Base-by-base conservation (phyloP, 2,797 vertebrate genomes). In the Brotula barbata region DNA sequence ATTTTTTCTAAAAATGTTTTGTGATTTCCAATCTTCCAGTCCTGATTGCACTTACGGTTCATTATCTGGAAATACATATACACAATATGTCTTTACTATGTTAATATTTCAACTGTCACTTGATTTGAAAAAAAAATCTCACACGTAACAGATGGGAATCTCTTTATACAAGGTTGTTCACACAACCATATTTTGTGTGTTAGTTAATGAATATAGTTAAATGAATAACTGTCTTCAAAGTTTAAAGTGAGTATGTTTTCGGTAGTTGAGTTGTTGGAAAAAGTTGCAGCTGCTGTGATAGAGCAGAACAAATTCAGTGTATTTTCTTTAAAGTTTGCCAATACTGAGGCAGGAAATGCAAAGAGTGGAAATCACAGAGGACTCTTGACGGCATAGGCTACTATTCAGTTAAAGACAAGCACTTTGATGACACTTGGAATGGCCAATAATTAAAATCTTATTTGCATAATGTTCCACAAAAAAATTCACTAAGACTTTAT, bases 401-500 rank as follows among this genome's bases (percentile, higher is more conserved):
- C 58, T 58, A 23, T 79, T 73, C 77, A 65, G 51, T 77, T 56
- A 71, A 59, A 74, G 68, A 87, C 67, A 47, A 80, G 64, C 58
- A 73, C 82, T 89, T 85, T 88, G 77, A 87, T 84, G 82, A 78
- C 82, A 67, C 70, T 79, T 58, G 69, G 70, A 86, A 83, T 73
- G 66, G 78, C 79, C 78, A 82, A 77, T 88, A 89, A 90, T 90
- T 87, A 84, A 87, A 86, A 80, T 69, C 50, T 1, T 70, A 89
- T 90, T 90, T 89, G 85, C 88, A 89, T 89, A 90, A 83, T 82
- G 73, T 85, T 81, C 73, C 78, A 80, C 58, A 73, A 83, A 88
- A 88, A 87, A 69, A 40, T 72, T 83, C 67, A 75, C 72, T 59
- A 75, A 77, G 71, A 72, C 58, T 71, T 88, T 77, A 86, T 77